phyloP scores from a whole-genome alignment of 2,888 invertebrate genomes.

The Dysmachus trigonus region DNA sequence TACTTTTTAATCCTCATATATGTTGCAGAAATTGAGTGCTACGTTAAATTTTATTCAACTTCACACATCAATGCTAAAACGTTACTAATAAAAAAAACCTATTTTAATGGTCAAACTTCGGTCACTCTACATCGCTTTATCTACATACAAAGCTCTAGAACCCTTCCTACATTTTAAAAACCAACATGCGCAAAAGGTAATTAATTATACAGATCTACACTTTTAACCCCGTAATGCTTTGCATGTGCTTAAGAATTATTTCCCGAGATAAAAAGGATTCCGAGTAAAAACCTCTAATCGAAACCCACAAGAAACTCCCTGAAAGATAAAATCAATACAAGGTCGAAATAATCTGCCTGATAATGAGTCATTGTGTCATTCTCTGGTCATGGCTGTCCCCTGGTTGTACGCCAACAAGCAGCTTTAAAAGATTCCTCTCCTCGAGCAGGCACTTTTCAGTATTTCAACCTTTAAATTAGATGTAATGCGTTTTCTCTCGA shows the following conservation, averaged over 20 bases:
- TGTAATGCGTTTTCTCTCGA: not conserved
- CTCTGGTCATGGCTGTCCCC: not conserved
- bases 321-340: slow-evolving; percentile 14
- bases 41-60: not conserved
- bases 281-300: not conserved
- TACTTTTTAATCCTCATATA: too few species aligned
- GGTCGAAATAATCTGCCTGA: not conserved
- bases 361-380: slow-evolving; percentile 3
- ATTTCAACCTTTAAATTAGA: not conserved
- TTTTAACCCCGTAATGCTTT: not conserved
- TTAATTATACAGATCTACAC: not conserved
- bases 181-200: not conserved
- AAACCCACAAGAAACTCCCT: not conserved
- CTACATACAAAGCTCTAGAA: not conserved
- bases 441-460: not conserved
- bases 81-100: not conserved
- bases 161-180: too few species aligned
- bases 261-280: not conserved
- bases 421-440: not conserved
- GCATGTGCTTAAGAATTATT: not conserved
- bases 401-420: not conserved
- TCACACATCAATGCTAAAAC: not conserved
- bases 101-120: not conserved
- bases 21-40: not conserved
- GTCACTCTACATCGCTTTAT: not conserved